Evolutionary conservation across 2,888 invertebrate species (phyloP).

Genomic region (Melinopterus prodromus): DNA sequence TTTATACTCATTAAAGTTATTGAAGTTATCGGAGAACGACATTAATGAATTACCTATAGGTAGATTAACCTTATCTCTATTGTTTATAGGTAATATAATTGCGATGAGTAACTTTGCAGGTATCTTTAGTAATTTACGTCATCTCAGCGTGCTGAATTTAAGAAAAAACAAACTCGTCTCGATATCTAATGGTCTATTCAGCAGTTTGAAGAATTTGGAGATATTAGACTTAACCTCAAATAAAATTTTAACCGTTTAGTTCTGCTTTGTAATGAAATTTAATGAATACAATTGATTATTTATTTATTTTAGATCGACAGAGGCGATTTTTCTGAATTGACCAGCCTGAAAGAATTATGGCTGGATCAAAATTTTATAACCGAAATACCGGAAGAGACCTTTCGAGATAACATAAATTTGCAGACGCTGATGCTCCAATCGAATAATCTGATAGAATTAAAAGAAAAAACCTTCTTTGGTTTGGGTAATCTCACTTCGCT

Average conservation of each 20-base stretch:
- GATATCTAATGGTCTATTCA: constrained; percentile 63
- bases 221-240: constrained; percentile 67
- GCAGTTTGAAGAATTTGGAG: constrained; percentile 62
- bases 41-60: constrained; percentile 67
- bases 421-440: constrained; percentile 75
- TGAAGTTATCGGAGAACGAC: constrained; percentile 76
- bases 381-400: constrained; percentile 66
- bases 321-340: constrained; percentile 65
- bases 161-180: constrained; percentile 65
- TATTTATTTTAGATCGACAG: constrained; percentile 62
- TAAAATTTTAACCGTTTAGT: constrained; percentile 59
- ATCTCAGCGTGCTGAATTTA: constrained; percentile 65
- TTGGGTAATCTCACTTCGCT: constrained; percentile 72
- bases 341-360: constrained; percentile 69
- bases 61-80: constrained; percentile 31
- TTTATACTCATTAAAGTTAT: constrained; percentile 66
- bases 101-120: constrained; percentile 53
- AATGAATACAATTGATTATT: not conserved
- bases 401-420: constrained; percentile 65
- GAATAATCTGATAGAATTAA: constrained; percentile 72
- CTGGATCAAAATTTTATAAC: constrained; percentile 73
- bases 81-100: constrained; percentile 30
- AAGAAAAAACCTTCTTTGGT: constrained; percentile 69
- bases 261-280: not conserved
- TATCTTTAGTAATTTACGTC: constrained; percentile 64